Evolutionary conservation across 2,113 vertebrate species (phyloP).

Genomic region (Corythaeola cristata): DNA sequence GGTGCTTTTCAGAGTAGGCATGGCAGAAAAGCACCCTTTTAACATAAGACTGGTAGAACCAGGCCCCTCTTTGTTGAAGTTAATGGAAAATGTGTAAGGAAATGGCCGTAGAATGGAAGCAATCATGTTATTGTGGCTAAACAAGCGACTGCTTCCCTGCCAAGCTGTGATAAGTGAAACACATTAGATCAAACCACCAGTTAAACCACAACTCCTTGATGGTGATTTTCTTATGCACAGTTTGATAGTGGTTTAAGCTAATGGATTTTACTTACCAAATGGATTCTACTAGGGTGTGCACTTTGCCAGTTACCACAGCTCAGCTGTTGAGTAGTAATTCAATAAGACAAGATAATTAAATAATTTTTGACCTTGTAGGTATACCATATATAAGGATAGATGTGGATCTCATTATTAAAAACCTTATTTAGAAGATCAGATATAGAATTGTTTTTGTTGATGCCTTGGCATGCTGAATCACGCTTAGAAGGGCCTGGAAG

Average conservation of each 20-base stretch:
- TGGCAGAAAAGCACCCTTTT: neutral
- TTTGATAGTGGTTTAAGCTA: constrained; percentile 45
- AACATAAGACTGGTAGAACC: neutral
- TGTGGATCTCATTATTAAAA: neutral
- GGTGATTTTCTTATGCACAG: constrained; percentile 1
- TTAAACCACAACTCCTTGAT: constrained; percentile 40
- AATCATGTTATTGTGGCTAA: constrained; percentile 32
- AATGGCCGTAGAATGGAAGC: neutral
- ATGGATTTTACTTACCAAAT: constrained; percentile 53
- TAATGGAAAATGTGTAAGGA: constrained; percentile 48
- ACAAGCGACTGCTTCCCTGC: neutral
- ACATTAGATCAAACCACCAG: constrained; percentile 42
- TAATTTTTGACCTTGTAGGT: constrained; percentile 19
- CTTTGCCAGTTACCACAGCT: constrained; percentile 13
- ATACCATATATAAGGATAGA: neutral
- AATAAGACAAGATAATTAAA: constrained; percentile 36
- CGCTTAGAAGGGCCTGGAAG: neutral
- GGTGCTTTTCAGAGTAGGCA: neutral
- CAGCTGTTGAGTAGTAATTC: neutral
- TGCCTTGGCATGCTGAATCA: neutral
- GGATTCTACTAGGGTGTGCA: neutral
- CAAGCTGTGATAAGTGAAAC: constrained; percentile 12
- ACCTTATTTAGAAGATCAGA: neutral
- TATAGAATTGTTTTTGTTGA: neutral
- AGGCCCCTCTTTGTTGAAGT: neutral